These are phyloP conservation scores for Heliornis fulica DNA, from an alignment of 2,113 vertebrate species.

Conservation along the genomic window DNA sequence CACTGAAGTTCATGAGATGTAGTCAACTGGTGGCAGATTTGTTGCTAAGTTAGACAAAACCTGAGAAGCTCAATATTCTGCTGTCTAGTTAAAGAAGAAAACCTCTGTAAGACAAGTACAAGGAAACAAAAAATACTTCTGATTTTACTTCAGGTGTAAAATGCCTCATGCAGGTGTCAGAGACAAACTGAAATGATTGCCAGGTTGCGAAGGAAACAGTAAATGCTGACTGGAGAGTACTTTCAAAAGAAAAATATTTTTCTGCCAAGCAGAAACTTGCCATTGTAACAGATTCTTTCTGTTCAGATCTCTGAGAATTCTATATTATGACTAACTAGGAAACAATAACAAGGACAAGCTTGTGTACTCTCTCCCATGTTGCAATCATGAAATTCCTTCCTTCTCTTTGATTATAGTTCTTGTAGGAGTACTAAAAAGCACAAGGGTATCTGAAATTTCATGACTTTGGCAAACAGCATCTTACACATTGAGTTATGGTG, in stretches of 20 bases:
- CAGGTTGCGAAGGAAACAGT: background rate
- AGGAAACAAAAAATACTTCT: background rate
- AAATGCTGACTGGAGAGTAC: background rate
- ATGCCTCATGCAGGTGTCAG: background rate
- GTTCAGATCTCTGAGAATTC: background rate
- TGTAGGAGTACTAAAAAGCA: background rate
- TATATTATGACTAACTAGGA: background rate
- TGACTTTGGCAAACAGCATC: background rate
- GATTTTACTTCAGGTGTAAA: background rate
- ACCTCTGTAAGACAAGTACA: background rate
- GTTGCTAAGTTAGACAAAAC: background rate
- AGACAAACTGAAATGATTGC: background rate
- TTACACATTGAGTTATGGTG: background rate
- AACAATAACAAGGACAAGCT: background rate
- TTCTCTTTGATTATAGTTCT: background rate
- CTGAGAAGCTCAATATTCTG: background rate
- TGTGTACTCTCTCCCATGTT: background rate
- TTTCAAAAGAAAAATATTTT: background rate
- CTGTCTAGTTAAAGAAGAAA: background rate
- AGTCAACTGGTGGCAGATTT: background rate
- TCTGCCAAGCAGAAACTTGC: background rate
- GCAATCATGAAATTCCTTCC: background rate
- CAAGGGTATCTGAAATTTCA: background rate
- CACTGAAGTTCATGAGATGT: background rate
- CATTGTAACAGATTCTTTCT: background rate